Base-by-base conservation (phyloP, 2,888 invertebrate genomes). In the Candidula unifasciata region DNA sequence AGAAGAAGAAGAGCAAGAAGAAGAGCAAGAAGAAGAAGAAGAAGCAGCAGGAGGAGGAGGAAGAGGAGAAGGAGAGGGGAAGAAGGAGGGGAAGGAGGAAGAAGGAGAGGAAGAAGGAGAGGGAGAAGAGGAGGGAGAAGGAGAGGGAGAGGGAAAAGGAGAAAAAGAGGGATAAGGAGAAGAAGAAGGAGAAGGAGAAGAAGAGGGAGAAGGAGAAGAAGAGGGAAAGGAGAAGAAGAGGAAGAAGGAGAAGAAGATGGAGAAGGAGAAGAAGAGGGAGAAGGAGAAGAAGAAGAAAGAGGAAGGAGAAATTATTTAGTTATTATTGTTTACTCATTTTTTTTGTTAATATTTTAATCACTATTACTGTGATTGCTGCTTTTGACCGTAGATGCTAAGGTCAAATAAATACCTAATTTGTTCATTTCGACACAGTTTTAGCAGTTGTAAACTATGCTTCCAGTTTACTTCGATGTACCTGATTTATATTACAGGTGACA, bases 401-500 rank as follows among this genome's bases (percentile, higher is more conserved):
- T n/a, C n/a, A n/a, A n/a, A n/a, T n/a, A n/a, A n/a, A n/a, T n/a
- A n/a, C n/a, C n/a, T n/a, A n/a, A n/a, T n/a, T n/a, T n/a, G n/a
- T n/a, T n/a, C n/a, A n/a, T n/a, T n/a, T n/a, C n/a, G n/a, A n/a
- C n/a, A n/a, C n/a, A n/a, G n/a, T n/a, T n/a, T n/a, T n/a, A n/a
- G n/a, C n/a, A n/a, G n/a, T n/a, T n/a, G n/a, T n/a, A n/a, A n/a
- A n/a, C n/a, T n/a, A n/a, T n/a, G n/a, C 44, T 44, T 44, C 8
- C 44, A 13, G 44, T 44, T 10, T 44, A 44, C 44, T 10, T 13
- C 13, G 44, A 44, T 1, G 13, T 44, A 44, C 6, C 2, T 44
- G 44, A 44, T 44, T 6, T 10, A 44, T 44, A 10, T 35, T n/a
- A 24, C 85, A 87, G 82, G 24, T 83, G n/a, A 86, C 86, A 0